Base-by-base conservation (phyloP, 2,888 invertebrate species). In the Chrysotoxum bicinctum region DNA sequence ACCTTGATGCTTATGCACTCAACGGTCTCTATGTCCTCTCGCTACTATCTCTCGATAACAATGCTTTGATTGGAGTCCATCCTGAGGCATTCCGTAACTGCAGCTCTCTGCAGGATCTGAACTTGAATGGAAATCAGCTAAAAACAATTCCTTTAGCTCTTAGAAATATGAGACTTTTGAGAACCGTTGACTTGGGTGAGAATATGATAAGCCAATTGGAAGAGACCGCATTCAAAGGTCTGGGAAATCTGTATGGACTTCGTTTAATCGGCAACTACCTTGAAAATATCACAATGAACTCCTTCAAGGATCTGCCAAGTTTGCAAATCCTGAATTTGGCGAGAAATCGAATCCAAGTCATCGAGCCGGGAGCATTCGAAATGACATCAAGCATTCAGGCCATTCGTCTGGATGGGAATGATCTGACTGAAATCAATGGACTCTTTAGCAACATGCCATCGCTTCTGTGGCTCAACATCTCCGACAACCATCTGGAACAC, bases 61-160 rank as follows among this genome's bases (percentile, higher is more conserved):
- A 98, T 92, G 94, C 94, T 73, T 93, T 98, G 86, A 95, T 96
- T 91, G 95, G 95, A 88, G 94, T 98, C 81, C 97, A 98, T 91
- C 95, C 96, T 56, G 96, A 97, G 90, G 97, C 97, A 79, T 97
- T 98, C 90, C 94, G 96, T 89, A 98, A 98, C 93, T 97, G 97
- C 90, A 97, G 97, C 88, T 96, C 96, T 85, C 93, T 98, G 89
- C 96, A 97, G 92, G 98, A 98, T 92, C 93, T 98, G 88, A 97
- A 97, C 93, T 93, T 98, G 90, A 97, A 97, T 92, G 96, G 96
- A 82, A 98, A 98, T 93, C 94, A 95, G 90, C 93, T 98, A 89
- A 95, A 95, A 90, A 94, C 94, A 88, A 95, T 97, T 89, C 98
- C 98, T 54, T 92, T 95, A 89, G 97, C 97, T 26, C 92, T 98